Evolutionary conservation across 2,797 vertebrate species (phyloP).

Genomic region (Streptopelia turtur): DNA sequence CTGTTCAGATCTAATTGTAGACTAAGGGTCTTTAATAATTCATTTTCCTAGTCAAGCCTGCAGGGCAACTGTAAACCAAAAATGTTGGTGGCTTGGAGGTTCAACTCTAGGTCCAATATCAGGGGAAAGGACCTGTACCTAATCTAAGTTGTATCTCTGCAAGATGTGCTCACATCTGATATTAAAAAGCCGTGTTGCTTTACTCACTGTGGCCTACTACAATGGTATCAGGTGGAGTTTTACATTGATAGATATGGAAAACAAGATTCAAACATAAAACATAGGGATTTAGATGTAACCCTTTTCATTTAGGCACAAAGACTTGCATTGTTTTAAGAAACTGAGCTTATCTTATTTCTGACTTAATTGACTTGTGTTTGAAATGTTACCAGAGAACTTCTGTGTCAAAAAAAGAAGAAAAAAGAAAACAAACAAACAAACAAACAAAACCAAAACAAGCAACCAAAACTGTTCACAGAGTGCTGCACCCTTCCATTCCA

Average conservation of each 20-base stretch:
- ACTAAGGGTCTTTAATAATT: background rate
- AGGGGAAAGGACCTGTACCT: background rate
- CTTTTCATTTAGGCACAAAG: background rate
- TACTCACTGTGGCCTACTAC: background rate
- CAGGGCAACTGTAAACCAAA: background rate
- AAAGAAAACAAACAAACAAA: too few relatives aligned
- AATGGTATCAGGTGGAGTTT: background rate
- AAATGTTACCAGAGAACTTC: background rate
- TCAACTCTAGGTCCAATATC: background rate
- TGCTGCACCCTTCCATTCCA: background rate
- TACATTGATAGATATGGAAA: background rate
- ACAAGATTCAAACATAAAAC: background rate
- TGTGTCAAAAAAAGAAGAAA: background rate
- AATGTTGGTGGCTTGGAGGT: accelerated
- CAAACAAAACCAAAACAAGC: too few relatives aligned
- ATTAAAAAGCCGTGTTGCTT: background rate
- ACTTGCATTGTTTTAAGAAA: background rate
- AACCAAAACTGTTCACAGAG: background rate
- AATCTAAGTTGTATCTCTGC: background rate
- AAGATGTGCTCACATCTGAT: background rate
- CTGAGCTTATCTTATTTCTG: background rate
- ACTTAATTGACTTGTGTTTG: background rate
- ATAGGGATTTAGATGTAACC: background rate
- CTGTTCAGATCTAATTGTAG: background rate
- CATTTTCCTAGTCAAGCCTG: background rate